These are phyloP conservation scores for Tinea pellionella DNA, from an alignment of 2,888 invertebrate genomes.

Conservation along the genomic window DNA sequence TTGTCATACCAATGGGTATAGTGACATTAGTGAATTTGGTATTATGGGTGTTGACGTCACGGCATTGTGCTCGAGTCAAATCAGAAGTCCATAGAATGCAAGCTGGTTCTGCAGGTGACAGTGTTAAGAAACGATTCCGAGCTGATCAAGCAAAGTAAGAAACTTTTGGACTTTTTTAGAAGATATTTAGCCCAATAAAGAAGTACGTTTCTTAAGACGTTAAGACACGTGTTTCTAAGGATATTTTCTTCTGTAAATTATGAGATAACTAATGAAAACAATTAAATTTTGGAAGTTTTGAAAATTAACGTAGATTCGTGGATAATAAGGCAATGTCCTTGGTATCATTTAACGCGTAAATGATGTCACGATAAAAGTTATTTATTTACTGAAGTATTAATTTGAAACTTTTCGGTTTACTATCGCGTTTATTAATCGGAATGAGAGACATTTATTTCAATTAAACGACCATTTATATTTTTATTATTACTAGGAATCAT, in stretches of 20 bases:
- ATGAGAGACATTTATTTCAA: too few species aligned
- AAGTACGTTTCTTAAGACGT: too few species aligned
- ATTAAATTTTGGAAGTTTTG: not conserved
- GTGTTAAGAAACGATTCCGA: constrained; percentile 71
- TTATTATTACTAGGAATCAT: too few species aligned
- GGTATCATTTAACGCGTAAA: not conserved
- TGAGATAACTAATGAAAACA: not conserved
- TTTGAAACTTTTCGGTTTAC: too few species aligned
- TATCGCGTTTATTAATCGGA: too few species aligned
- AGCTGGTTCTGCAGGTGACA: constrained; percentile 71
- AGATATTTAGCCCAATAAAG: too few species aligned
- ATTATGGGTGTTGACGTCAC: constrained; percentile 75
- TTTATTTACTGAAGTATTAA: not conserved
- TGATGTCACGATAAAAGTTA: not conserved
- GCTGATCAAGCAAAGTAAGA: constrained; percentile 78
- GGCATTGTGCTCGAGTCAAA: constrained; percentile 79
- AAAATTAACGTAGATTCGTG: not conserved
- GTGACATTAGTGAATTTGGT: constrained; percentile 74
- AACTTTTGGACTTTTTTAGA: not conserved
- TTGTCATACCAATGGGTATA: constrained; percentile 73
- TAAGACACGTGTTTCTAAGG: not conserved
- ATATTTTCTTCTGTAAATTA: not conserved
- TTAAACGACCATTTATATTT: too few species aligned
- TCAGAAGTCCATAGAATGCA: constrained; percentile 78
- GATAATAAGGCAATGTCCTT: not conserved